phyloP scores from a whole-genome alignment of 2,797 vertebrate species.

The Diglossa cyanea region DNA sequence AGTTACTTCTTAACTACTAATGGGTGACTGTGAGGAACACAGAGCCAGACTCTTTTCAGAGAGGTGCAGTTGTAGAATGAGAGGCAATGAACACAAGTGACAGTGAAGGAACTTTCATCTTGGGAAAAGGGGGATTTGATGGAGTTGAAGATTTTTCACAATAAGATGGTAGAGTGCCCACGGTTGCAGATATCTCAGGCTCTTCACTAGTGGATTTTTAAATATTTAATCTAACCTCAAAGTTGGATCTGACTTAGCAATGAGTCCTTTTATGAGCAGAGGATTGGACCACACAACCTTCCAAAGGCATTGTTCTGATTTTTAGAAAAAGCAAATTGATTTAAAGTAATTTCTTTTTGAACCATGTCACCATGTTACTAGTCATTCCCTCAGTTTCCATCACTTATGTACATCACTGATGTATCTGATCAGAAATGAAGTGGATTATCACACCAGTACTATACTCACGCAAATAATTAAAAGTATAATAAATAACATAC shows the following conservation, averaged over 20 bases:
- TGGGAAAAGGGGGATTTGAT: neutral
- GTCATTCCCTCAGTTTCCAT: neutral
- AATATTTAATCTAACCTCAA: neutral
- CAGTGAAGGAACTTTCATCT: neutral
- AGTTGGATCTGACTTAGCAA: neutral
- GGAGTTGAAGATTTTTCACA: too few relatives aligned
- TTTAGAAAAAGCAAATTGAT: neutral
- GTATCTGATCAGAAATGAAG: neutral
- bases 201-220: neutral
- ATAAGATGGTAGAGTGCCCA: neutral
- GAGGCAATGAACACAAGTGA: neutral
- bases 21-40: neutral
- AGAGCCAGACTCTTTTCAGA: neutral
- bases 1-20: neutral
- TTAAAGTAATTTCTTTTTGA: neutral
- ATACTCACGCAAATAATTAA: neutral
- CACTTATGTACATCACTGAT: neutral
- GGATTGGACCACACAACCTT: neutral
- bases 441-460: neutral
- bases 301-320: neutral
- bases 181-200: neutral
- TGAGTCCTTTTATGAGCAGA: neutral
- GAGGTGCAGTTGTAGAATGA: neutral
- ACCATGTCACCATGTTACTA: fast-evolving
- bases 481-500: neutral